Conservation (phyloP, 2,888 invertebrate genomes). For the Halictus ligatus region DNA sequence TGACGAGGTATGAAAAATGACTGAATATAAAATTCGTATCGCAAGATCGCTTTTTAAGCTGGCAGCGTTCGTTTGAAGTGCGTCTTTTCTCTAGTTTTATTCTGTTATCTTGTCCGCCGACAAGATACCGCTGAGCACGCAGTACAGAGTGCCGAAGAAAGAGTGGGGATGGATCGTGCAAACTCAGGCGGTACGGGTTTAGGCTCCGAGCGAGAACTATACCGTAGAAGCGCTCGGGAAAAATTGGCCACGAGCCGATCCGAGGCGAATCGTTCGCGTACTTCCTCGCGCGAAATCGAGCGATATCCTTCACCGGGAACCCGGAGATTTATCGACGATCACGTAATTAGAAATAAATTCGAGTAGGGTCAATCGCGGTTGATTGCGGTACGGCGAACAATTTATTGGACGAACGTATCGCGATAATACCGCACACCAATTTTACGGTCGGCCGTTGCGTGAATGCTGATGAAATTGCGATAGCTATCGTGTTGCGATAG, state of each 20-base stretch:
- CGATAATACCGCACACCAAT: constrained; percentile 18
- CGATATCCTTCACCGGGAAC: constrained; percentile 30
- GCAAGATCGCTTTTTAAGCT: neutral
- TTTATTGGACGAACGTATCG: constrained; percentile 32
- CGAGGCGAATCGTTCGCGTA: neutral
- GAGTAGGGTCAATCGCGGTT: constrained; percentile 27
- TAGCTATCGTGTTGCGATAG: constrained; percentile 28
- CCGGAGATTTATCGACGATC: constrained; percentile 41
- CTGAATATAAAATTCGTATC: neutral
- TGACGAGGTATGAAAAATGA: neutral
- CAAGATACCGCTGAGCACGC: neutral
- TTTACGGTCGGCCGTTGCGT: constrained; percentile 28
- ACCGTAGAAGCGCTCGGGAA: neutral
- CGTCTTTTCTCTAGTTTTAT: neutral
- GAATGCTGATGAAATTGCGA: constrained; percentile 51
- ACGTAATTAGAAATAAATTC: constrained; percentile 42
- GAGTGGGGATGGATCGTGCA: neutral
- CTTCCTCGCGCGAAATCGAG: constrained; percentile 2
- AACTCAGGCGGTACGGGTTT: neutral
- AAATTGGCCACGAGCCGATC: neutral
- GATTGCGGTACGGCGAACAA: constrained; percentile 24
- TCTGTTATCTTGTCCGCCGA: neutral
- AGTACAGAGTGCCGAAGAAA: neutral
- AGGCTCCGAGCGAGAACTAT: neutral
- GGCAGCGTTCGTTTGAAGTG: neutral